A percentile compares a stretch with the other conserved stretches of the same genome.
phyloP scores from a whole-genome alignment of 2,113 vertebrate species.

The Vombatus ursinus region DNA sequence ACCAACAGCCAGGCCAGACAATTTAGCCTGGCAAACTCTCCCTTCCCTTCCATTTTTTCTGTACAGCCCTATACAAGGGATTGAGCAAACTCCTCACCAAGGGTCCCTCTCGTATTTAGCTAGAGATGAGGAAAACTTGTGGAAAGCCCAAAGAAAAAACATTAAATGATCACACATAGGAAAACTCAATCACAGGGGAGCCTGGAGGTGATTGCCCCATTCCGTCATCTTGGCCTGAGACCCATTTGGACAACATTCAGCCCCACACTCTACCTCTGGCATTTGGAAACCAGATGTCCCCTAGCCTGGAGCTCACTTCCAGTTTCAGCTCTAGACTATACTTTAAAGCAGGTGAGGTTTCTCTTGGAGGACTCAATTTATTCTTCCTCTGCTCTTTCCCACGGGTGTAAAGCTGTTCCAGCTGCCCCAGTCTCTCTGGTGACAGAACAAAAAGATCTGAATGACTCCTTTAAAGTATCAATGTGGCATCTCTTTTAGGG shows the following conservation, averaged over 20 bases:
- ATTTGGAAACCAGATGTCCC: background rate
- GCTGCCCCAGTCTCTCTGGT: background rate
- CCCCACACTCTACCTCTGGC: background rate
- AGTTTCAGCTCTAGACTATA: background rate
- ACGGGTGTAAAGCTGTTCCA: background rate
- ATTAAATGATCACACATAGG: background rate
- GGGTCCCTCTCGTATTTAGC: background rate
- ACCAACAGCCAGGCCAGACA: background rate
- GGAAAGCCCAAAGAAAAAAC: background rate
- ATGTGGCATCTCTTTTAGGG: background rate
- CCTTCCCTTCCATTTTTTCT: background rate
- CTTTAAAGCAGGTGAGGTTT: background rate
- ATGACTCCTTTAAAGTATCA: background rate
- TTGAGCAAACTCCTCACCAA: background rate
- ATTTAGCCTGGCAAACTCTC: background rate
- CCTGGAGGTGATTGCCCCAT: background rate
- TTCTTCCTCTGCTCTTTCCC: background rate
- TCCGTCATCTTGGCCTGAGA: background rate
- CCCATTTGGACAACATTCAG: background rate
- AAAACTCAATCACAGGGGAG: background rate
- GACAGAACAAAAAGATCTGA: background rate
- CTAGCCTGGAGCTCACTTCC: background rate
- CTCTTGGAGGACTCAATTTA: background rate
- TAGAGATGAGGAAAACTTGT: background rate
- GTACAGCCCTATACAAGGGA: background rate